Conservation (phyloP, 2,888 invertebrate genomes). For the Phortica okadai region DNA sequence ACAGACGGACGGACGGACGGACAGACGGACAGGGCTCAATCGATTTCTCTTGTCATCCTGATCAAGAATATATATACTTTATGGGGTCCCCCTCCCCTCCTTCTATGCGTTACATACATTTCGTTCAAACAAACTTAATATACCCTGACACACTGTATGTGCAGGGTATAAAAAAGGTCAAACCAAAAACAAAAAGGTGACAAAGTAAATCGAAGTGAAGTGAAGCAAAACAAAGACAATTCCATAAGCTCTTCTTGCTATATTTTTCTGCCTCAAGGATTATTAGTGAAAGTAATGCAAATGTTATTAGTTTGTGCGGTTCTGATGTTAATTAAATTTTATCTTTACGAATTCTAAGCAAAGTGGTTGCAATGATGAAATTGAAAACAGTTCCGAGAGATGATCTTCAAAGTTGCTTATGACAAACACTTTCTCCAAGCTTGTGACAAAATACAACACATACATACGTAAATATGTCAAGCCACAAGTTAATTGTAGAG, state of each 20-base stretch:
- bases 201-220: neutral
- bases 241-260: neutral
- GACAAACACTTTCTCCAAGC: slow-evolving; percentile 1
- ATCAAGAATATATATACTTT: no score
- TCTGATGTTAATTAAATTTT: neutral
- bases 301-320: neutral
- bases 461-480: neutral
- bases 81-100: no score
- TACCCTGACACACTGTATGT: no score
- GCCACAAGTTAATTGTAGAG: neutral
- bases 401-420: neutral
- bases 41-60: no score
- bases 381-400: neutral
- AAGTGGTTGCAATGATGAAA: neutral
- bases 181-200: neutral
- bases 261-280: neutral
- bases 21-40: no score
- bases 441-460: neutral
- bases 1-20: no score
- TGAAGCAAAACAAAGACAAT: neutral
- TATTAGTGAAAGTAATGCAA: no score
- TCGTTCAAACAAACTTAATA: no score
- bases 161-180: neutral
- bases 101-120: no score
- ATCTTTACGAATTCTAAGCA: neutral